phyloP scores from a whole-genome alignment of 2,113 vertebrate genomes.

The Strix uralensis region DNA sequence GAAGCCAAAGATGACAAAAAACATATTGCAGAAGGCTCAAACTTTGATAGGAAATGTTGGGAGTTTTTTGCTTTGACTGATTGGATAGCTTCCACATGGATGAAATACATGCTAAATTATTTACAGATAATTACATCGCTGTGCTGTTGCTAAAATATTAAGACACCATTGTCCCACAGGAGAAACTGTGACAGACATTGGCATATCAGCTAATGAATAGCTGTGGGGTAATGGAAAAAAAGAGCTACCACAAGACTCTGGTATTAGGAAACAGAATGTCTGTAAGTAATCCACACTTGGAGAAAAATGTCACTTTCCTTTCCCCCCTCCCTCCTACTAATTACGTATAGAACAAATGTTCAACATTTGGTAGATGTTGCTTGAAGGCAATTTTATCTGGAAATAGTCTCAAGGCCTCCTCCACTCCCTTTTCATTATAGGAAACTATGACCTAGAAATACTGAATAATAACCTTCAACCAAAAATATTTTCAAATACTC shows the following conservation, averaged over 20 bases:
- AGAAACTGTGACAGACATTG: constrained; percentile 64
- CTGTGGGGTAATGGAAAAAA: constrained; percentile 45
- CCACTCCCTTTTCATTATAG: not conserved
- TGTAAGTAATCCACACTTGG: constrained; percentile 39
- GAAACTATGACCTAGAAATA: constrained; percentile 27
- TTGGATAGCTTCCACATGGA: constrained; percentile 72
- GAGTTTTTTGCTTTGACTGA: constrained; percentile 63
- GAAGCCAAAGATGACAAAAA: constrained; percentile 59
- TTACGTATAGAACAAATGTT: constrained; percentile 31
- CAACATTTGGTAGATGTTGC: constrained; percentile 35
- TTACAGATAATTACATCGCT: constrained; percentile 78
- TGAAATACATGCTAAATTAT: constrained; percentile 76
- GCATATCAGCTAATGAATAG: constrained; percentile 69
- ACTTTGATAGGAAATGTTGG: constrained; percentile 40
- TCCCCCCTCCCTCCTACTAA: not conserved
- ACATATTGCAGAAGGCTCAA: constrained; percentile 29
- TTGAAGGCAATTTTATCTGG: not conserved
- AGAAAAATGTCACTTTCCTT: constrained; percentile 9
- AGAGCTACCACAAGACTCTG: constrained; percentile 8
- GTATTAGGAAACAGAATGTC: constrained; percentile 13
- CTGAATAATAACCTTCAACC: constrained; percentile 6
- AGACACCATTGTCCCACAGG: constrained; percentile 72
- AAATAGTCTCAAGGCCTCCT: constrained; percentile 1
- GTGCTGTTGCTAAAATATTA: constrained; percentile 77
- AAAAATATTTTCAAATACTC: not conserved